Conservation (phyloP, 2,797 vertebrate species). For the Oreortyx pictus region DNA sequence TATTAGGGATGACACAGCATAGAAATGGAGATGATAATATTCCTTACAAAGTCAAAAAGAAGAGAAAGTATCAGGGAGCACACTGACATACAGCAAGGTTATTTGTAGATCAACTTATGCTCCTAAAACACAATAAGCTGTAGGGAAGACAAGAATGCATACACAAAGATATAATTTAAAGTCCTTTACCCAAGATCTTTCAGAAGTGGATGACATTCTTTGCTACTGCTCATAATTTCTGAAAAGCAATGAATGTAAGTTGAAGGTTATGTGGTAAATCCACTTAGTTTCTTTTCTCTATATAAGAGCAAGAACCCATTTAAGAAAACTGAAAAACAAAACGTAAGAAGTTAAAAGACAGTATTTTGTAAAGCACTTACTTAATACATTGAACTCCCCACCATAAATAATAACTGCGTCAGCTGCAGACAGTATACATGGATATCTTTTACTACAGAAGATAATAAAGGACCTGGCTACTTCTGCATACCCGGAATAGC, state of each 20-base stretch:
- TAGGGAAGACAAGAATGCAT: background rate
- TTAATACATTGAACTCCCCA: background rate
- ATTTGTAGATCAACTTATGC: background rate
- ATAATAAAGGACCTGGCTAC: background rate
- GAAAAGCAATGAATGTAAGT: background rate
- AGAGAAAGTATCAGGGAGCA: background rate
- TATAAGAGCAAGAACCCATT: background rate
- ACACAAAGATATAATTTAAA: background rate
- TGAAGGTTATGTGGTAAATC: background rate
- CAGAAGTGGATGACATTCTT: background rate
- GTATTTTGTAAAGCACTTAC: background rate
- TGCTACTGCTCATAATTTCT: background rate
- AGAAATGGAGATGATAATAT: background rate
- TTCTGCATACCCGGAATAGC: background rate
- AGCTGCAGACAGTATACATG: background rate
- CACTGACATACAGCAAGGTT: background rate
- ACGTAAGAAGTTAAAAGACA: background rate
- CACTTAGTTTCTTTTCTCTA: background rate
- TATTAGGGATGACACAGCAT: background rate
- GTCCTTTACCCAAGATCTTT: background rate
- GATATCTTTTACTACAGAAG: background rate
- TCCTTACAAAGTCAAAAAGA: background rate
- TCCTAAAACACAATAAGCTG: background rate
- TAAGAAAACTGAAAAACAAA: background rate
- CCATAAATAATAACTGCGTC: background rate